Conservation (phyloP, 1,140 invertebrate species). For the Eriosoma lanigerum region DNA sequence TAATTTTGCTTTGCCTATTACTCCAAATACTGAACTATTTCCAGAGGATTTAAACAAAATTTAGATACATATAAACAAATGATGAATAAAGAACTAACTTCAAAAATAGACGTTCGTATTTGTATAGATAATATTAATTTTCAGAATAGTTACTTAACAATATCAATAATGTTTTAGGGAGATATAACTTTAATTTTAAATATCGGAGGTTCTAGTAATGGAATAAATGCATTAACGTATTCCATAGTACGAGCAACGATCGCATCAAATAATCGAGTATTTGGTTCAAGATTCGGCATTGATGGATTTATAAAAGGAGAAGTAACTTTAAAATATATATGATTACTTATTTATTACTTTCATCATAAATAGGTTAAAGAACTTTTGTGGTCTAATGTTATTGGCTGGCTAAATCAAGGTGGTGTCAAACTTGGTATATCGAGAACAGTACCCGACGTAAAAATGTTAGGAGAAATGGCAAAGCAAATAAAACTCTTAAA, state of each 20-base stretch:
- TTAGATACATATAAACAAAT: slow-evolving; percentile 14
- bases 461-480: slow-evolving; percentile 35
- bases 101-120: background rate
- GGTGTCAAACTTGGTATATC: slow-evolving; percentile 67
- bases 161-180: slow-evolving; percentile 1
- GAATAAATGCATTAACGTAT: slow-evolving; percentile 96
- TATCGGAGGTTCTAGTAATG: slow-evolving; percentile 96
- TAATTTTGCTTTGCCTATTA: too few relatives aligned
- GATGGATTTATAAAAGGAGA: slow-evolving; percentile 90
- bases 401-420: slow-evolving; percentile 94
- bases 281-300: slow-evolving; percentile 91
- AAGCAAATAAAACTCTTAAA: slow-evolving; percentile 21
- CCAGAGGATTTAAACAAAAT: slow-evolving; percentile 30
- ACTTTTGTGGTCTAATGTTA: slow-evolving; percentile 78
- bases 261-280: slow-evolving; percentile 84
- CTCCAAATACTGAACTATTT: background rate
- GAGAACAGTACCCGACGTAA: slow-evolving; percentile 20
- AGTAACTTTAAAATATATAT: slow-evolving; percentile 60
- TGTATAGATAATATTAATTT: background rate
- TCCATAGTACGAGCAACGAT: slow-evolving; percentile 95
- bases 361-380: slow-evolving; percentile 9
- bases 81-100: background rate
- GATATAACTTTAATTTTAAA: slow-evolving; percentile 75
- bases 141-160: too few relatives aligned
- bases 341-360: background rate